These are phyloP conservation scores for Lamprologus callipterus DNA, from an alignment of 2,113 vertebrate genomes.

Conservation along the genomic window DNA sequence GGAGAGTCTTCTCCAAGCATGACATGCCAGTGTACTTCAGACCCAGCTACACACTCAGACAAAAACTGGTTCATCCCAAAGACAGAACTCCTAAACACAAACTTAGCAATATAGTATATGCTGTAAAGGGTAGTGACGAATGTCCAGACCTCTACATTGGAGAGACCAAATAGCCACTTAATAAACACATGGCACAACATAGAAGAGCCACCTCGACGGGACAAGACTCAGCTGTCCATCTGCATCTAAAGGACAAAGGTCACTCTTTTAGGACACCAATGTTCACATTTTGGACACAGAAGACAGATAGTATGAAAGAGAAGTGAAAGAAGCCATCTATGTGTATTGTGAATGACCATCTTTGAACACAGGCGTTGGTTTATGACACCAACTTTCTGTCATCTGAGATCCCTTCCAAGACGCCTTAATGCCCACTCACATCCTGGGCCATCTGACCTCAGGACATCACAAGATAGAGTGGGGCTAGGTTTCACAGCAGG, in stretches of 20 bases:
- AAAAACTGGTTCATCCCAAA: neutral
- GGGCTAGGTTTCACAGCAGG: neutral
- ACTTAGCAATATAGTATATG: neutral
- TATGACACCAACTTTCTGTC: neutral
- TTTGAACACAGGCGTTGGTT: neutral
- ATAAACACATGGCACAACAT: neutral
- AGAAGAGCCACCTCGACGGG: neutral
- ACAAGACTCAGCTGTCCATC: neutral
- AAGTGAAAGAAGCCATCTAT: neutral
- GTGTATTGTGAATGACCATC: neutral
- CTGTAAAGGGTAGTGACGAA: neutral
- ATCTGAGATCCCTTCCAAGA: neutral
- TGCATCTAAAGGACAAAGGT: neutral
- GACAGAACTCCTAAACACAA: neutral
- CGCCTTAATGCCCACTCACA: neutral
- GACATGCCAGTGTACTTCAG: neutral
- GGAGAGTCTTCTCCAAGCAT: neutral
- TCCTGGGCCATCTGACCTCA: neutral
- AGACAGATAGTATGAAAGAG: neutral
- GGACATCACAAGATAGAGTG: neutral
- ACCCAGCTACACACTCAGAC: neutral
- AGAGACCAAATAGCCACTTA: neutral
- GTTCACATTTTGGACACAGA: neutral
- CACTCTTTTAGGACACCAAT: neutral
- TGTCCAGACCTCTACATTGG: neutral